Percentiles rank a stretch among this genome's conserved stretches.
Evolutionary conservation across 2,888 invertebrate genomes (phyloP).

Genomic region (Pimpla rufipes): DNA sequence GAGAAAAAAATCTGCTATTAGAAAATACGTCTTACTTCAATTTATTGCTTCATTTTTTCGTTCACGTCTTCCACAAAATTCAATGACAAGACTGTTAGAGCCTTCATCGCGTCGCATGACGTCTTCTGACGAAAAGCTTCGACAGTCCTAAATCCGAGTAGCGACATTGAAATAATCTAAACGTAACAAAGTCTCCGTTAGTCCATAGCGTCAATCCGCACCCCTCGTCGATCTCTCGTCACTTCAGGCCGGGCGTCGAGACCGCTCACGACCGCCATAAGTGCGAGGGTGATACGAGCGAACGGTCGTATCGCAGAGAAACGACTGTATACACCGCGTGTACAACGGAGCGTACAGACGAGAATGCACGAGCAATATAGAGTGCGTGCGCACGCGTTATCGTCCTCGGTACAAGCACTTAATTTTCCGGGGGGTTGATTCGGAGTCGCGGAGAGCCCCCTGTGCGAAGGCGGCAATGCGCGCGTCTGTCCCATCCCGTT

Average conservation of each 20-base stretch:
- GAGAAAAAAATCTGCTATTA: neutral
- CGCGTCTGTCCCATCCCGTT: conserved; percentile 79
- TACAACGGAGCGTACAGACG: neutral
- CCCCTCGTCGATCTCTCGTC: neutral
- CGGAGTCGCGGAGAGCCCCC: conserved; percentile 74
- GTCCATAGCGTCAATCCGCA: neutral
- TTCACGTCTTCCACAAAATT: too few relatives aligned
- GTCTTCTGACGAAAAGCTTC: neutral
- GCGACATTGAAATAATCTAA: neutral
- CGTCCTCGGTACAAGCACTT: conserved; percentile 83
- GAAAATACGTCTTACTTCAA: too few relatives aligned
- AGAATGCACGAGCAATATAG: conserved; percentile 31
- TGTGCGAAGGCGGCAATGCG: conserved; percentile 64
- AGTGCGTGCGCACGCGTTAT: conserved; percentile 77
- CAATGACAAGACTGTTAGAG: too few relatives aligned
- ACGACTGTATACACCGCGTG: neutral
- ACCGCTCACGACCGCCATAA: neutral
- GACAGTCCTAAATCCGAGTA: neutral
- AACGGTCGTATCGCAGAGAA: neutral
- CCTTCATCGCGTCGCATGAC: neutral
- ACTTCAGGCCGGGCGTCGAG: neutral
- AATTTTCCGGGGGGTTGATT: conserved; percentile 85
- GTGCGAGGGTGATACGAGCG: neutral
- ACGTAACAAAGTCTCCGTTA: neutral
- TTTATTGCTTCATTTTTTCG: too few relatives aligned